These are phyloP conservation scores for Rhinella marina DNA, from an alignment of 2,797 vertebrate genomes.

Conservation along the genomic window DNA sequence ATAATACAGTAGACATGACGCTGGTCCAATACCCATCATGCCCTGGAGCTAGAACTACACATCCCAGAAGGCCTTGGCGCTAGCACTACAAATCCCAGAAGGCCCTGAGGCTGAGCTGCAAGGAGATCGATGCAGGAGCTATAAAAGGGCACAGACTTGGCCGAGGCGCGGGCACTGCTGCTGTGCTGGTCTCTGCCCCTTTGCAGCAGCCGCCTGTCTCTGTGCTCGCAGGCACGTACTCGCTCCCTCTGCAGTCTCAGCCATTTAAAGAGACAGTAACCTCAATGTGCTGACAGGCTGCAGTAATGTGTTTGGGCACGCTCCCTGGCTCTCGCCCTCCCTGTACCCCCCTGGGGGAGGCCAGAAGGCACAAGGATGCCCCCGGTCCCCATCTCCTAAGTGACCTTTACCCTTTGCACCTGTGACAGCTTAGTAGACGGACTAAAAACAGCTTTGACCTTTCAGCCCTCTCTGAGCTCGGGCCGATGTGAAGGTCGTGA, in stretches of 20 bases:
- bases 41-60: neutral
- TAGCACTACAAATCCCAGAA: neutral
- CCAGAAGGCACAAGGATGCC: neutral
- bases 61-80: neutral
- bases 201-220: neutral
- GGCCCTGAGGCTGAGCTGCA: neutral
- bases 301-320: neutral
- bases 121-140: neutral
- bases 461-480: constrained; percentile 6
- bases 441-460: constrained; percentile 45
- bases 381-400: neutral
- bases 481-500: constrained; percentile 31
- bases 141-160: neutral
- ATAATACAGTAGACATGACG: neutral
- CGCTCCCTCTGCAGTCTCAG: constrained; percentile 17
- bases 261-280: constrained; percentile 45
- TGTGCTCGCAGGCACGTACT: constrained; percentile 38
- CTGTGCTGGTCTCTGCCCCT: neutral
- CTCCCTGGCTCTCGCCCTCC: no score
- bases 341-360: neutral
- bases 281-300: neutral
- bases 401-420: constrained; percentile 44
- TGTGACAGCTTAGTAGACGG: constrained; percentile 26
- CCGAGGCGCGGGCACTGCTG: neutral
- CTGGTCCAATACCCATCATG: neutral